Conservation (phyloP, 2,113 vertebrate species). For the Vicugna pacos region DNA sequence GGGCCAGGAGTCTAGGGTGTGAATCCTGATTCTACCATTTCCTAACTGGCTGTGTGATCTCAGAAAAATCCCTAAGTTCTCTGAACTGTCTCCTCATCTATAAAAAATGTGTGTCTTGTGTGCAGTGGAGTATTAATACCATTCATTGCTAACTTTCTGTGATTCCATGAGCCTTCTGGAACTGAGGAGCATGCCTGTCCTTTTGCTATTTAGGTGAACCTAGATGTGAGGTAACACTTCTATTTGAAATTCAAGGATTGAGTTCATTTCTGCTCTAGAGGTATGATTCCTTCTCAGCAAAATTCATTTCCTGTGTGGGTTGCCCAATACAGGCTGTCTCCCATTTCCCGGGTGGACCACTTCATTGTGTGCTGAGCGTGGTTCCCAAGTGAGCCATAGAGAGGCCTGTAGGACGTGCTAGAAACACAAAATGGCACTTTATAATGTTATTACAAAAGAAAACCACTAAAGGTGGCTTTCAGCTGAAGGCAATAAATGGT, state of each 20-base stretch:
- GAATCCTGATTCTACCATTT: neutral
- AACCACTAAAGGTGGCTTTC: neutral
- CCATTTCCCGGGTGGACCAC: neutral
- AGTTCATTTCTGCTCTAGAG: slow-evolving; percentile 43
- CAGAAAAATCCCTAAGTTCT: neutral
- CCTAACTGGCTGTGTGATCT: neutral
- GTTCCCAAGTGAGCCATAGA: neutral
- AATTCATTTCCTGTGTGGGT: neutral
- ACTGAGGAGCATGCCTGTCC: neutral
- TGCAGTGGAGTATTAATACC: neutral
- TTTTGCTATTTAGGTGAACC: slow-evolving; percentile 55
- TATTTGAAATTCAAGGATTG: slow-evolving; percentile 54
- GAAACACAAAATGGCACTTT: neutral
- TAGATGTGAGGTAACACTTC: slow-evolving; percentile 33
- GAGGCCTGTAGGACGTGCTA: neutral
- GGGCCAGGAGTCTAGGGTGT: neutral
- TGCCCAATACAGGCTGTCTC: neutral
- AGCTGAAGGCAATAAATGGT: neutral
- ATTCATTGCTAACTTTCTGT: slow-evolving; percentile 46
- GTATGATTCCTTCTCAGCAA: neutral
- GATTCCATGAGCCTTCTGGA: slow-evolving; percentile 10
- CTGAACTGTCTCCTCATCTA: neutral
- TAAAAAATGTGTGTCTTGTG: neutral
- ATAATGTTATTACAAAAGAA: neutral
- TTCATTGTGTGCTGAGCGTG: accelerated